These are phyloP conservation scores for Drosophila burlai DNA, from an alignment of 1,140 invertebrate genomes.

Conservation along the genomic window DNA sequence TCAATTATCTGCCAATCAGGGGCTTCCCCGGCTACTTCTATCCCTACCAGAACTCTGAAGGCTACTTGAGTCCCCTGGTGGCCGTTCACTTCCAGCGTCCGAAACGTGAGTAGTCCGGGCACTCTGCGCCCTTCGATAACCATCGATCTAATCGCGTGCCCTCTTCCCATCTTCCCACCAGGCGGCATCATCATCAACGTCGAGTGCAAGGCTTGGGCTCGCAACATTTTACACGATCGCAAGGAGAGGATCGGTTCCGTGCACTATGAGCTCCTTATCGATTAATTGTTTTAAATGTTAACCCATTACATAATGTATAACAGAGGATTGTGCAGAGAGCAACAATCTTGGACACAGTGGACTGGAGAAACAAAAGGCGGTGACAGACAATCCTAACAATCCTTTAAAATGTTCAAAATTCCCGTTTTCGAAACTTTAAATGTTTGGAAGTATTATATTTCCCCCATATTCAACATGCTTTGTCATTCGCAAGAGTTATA, in stretches of 20 bases:
- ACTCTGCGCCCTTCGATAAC: too few relatives aligned
- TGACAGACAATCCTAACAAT: conserved; percentile 30
- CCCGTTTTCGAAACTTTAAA: not conserved
- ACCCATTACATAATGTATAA: conserved; percentile 20
- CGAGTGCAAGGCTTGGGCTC: conserved; percentile 96
- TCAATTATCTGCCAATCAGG: conserved; percentile 90
- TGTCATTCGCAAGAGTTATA: not conserved
- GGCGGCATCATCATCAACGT: conserved; percentile 94
- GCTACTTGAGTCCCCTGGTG: conserved; percentile 94
- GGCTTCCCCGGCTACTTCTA: conserved; percentile 94
- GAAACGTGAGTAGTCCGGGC: conserved; percentile 87
- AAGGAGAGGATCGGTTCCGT: conserved; percentile 93
- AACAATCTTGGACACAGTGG: conserved; percentile 2
- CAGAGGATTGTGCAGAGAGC: conserved; percentile 7
- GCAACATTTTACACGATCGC: conserved; percentile 92
- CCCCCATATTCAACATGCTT: conserved; percentile 5
- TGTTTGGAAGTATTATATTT: too few relatives aligned
- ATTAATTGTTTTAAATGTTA: conserved; percentile 87
- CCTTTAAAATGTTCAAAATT: conserved; percentile 12
- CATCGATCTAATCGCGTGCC: not conserved
- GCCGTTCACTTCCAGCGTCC: conserved; percentile 93
- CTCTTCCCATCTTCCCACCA: conserved; percentile 66
- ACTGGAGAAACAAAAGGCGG: not conserved
- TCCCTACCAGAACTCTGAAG: conserved; percentile 92
- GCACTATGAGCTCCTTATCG: conserved; percentile 95